Conservation (phyloP, 2,797 vertebrate species). For the Chelmon rostratus region DNA sequence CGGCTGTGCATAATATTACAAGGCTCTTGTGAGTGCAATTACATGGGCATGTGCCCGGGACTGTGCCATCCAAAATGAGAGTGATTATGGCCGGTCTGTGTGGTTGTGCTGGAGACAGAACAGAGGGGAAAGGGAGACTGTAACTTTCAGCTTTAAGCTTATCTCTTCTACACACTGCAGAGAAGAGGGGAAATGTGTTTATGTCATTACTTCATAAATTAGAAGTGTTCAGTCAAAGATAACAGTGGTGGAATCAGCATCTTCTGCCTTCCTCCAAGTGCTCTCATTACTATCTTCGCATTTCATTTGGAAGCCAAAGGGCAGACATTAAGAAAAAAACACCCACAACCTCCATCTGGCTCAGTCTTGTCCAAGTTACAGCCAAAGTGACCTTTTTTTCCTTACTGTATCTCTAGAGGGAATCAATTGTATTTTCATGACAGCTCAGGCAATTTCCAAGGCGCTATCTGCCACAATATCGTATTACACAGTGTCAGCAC, state of each 20-base stretch:
- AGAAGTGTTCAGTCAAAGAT: constrained; percentile 37
- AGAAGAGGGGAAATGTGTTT: constrained; percentile 49
- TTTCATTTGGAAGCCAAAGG: constrained; percentile 53
- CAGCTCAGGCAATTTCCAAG: constrained; percentile 69
- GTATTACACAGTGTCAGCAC: constrained; percentile 71
- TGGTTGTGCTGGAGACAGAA: constrained; percentile 48
- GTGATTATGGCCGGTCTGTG: constrained; percentile 54
- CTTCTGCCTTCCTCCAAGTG: constrained; percentile 7
- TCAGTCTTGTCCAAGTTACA: constrained; percentile 30
- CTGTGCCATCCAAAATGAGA: constrained; percentile 52
- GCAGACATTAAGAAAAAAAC: constrained; percentile 30
- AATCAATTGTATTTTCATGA: constrained; percentile 72
- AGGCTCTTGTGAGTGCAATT: constrained; percentile 53
- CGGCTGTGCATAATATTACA: constrained; percentile 57
- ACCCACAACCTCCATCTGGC: constrained; percentile 8
- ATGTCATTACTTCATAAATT: constrained; percentile 64
- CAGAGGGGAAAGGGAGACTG: constrained; percentile 27
- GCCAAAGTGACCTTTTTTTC: constrained; percentile 29
- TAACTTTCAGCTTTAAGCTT: constrained; percentile 64
- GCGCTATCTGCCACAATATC: constrained; percentile 67
- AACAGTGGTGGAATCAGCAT: constrained; percentile 8
- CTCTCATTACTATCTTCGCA: constrained; percentile 18
- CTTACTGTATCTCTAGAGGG: constrained; percentile 31
- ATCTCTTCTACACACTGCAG: constrained; percentile 44
- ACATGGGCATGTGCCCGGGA: constrained; percentile 48